Base-by-base conservation (phyloP, 2,888 invertebrate species). In the Nymphalis polychloros region DNA sequence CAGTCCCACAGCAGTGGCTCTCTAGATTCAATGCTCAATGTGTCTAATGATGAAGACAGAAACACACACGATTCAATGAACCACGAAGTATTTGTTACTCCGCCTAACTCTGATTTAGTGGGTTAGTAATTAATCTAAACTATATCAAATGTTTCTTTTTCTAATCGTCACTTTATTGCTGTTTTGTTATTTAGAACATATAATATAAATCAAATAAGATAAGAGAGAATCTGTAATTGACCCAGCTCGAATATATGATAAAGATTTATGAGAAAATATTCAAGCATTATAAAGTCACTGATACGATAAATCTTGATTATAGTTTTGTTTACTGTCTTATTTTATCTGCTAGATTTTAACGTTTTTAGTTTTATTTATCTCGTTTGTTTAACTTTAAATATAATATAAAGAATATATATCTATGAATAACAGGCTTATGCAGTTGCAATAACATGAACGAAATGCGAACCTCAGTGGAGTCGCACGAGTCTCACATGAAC, bases 1-100 rank as follows among this genome's bases (percentile, higher is more conserved):
- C 94, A 96, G 77, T 97, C 97, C 53, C 95, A 96, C 75, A 96
- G 96, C 77, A 96, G 95, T 66, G 97, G 97, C 64, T 98, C 97
- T 77, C 90, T 97, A 78, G 97, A 97, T 86, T 98, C 97, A 0
- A 96, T 97, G 86, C 90, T 97, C 77, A 97, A 97, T 88, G 96
- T 96, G 78, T 97, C 97, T n/a, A 94, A 96, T 68, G 96, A 96
- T 77, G 97, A 97, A 79, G 97, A 97, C 47, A 93, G 95, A 31
- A 83, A 84, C 73, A 75, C 85, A 16, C 87, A 87, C 69, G 93
- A 93, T 68, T 83, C 89, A 52, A 87, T 84, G 70, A 87, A 86
- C 68, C 90, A 88, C 72, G 91, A 91, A 65, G 88, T 89, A 63
- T 91, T 91, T 75, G 82, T 79, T 46, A 80, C 87, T 35, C 88